Evolutionary conservation across 2,113 vertebrate genomes (phyloP).

Genomic region (Calidris pugnax): DNA sequence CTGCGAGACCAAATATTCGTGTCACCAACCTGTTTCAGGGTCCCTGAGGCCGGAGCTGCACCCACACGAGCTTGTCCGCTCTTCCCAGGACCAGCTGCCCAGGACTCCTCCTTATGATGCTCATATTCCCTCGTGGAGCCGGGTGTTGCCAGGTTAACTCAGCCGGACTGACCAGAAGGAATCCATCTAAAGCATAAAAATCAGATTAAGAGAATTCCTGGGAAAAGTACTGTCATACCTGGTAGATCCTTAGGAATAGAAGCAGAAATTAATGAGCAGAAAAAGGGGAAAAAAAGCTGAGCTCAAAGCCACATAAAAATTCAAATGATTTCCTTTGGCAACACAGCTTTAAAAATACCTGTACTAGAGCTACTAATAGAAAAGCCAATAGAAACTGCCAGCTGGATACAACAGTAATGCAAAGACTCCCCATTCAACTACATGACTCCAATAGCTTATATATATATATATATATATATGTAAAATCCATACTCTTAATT

Average conservation of each 20-base stretch:
- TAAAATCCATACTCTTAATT: neutral
- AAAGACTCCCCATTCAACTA: neutral
- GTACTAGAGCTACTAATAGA: neutral
- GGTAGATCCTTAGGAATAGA: neutral
- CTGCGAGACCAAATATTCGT: rapidly evolving
- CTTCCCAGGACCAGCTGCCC: no score
- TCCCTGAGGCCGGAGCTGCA: neutral
- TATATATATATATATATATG: no score
- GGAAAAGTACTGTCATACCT: neutral
- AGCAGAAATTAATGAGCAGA: rapidly evolving
- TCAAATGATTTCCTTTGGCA: neutral
- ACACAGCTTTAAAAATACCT: neutral
- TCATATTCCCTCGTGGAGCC: neutral
- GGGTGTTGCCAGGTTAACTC: rapidly evolving
- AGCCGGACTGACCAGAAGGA: neutral
- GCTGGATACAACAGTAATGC: neutral
- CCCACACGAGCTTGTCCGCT: rapidly evolving
- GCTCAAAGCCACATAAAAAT: neutral
- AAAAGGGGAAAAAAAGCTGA: neutral
- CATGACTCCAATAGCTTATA: neutral
- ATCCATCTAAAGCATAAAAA: neutral
- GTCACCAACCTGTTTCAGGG: neutral
- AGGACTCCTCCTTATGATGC: rapidly evolving
- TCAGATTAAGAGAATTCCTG: neutral
- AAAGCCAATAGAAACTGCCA: neutral